Conservation (phyloP, 2,797 vertebrate species). For the Hippocampus kuda region DNA sequence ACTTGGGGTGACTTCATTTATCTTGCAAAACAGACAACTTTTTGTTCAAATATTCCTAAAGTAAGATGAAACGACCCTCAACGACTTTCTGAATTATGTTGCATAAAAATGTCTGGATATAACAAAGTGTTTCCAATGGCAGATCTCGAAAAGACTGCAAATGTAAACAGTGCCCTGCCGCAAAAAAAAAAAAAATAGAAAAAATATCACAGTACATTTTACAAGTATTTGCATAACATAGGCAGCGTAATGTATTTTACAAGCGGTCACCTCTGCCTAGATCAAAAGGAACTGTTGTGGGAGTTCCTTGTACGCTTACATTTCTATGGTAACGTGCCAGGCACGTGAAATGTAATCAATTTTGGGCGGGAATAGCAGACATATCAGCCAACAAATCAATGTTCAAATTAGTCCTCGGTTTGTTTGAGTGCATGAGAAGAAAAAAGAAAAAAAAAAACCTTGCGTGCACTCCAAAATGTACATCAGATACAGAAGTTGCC, state of each 20-base stretch:
- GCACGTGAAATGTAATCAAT: constrained; percentile 43
- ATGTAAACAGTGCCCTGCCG: background rate
- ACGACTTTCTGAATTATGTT: background rate
- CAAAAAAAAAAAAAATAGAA: background rate
- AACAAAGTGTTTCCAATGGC: background rate
- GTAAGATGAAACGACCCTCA: background rate
- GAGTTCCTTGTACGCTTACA: constrained; percentile 23
- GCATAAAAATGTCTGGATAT: background rate
- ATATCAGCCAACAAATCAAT: constrained; percentile 53
- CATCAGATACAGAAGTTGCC: constrained; percentile 35
- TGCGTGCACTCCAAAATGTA: constrained; percentile 50
- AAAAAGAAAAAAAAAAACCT: constrained; percentile 18
- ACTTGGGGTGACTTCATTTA: background rate
- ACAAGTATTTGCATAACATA: constrained; percentile 3
- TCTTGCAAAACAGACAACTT: background rate
- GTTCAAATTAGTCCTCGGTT: constrained; percentile 41
- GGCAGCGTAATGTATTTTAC: constrained; percentile 15
- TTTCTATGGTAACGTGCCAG: constrained; percentile 29
- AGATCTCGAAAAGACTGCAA: background rate
- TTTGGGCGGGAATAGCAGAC: constrained; percentile 57
- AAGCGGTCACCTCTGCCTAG: constrained; percentile 7
- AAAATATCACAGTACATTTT: background rate
- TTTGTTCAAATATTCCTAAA: background rate
- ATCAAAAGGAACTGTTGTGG: constrained; percentile 12
- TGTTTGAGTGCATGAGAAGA: constrained; percentile 33